These are phyloP conservation scores for Drosophila serrata DNA, from an alignment of 1,140 invertebrate genomes.

Conservation along the genomic window DNA sequence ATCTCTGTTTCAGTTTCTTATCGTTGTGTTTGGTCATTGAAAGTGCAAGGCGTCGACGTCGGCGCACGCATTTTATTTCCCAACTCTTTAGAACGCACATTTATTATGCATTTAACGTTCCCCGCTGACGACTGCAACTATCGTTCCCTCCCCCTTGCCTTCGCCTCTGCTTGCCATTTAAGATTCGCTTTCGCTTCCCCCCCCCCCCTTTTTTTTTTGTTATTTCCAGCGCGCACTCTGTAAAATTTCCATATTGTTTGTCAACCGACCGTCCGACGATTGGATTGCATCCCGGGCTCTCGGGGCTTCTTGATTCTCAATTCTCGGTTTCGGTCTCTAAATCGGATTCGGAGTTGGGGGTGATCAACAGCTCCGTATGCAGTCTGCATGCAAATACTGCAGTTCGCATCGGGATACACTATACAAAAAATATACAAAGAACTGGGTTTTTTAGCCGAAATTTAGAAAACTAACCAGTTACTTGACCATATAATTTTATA, in stretches of 20 bases:
- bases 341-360: slow-evolving; percentile 42
- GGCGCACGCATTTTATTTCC: slow-evolving; percentile 71
- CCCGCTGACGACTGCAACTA: slow-evolving; percentile 55
- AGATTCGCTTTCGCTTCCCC: slow-evolving; percentile 63
- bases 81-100: slow-evolving; percentile 70
- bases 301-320: slow-evolving; percentile 35
- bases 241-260: slow-evolving; percentile 80
- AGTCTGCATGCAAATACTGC: slow-evolving; percentile 77
- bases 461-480: background rate
- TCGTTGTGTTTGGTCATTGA: slow-evolving; percentile 73
- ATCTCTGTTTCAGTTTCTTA: slow-evolving; percentile 41
- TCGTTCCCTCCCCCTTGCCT: background rate
- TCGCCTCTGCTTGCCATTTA: slow-evolving; percentile 11
- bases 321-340: slow-evolving; percentile 34
- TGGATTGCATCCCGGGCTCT: slow-evolving; percentile 60
- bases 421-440: background rate
- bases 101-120: slow-evolving; percentile 83
- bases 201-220: too few relatives aligned
- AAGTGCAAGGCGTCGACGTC: slow-evolving; percentile 70
- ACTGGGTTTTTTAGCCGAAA: background rate
- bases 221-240: slow-evolving; percentile 18
- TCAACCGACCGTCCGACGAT: slow-evolving; percentile 47
- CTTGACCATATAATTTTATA: background rate
- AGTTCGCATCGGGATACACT: slow-evolving; percentile 11
- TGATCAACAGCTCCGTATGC: slow-evolving; percentile 65